Base-by-base conservation (phyloP, 2,113 vertebrate species). In the Phocoena phocoena region DNA sequence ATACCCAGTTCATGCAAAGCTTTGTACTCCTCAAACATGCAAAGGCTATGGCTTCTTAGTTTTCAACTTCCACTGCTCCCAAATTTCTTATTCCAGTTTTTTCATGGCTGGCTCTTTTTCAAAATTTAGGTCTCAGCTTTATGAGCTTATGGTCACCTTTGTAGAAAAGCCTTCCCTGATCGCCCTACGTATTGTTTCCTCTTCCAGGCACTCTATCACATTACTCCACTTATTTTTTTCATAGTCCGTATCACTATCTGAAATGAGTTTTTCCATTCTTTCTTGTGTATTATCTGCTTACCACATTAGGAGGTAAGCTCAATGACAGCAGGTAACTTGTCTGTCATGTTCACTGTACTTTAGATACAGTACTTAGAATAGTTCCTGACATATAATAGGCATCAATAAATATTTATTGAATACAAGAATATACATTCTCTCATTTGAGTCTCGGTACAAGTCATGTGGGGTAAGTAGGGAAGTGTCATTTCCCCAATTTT, bases 401-500 rank as follows among this genome's bases (percentile, higher is more conserved):
- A 83, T 90, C 80, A 90, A 44, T 71, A 87, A 88, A 71, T 86
- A 96, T 88, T 95, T 92, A 79, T 1, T 84, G 77, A 90, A 62
- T 70, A 86, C 4, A 70, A 71, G 58, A 74, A 95, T 87, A 93
- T 90, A 77, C 47, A 76, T 53, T 87, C 44, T 92, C 14, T 90
- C 74, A 83, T 71, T 73, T 93, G 47, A 81, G 33, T 65, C 67
- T 92, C 67, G 82, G 73, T 76, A 50, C 28, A 87, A 73, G 76
- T 70, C 41, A 92, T 17, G 21, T 67, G 73, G 41, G 71, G 14
- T 70, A 90, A 62, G 44, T 28, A 79, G 25, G 13, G n/a, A 68
- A 62, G 36, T 85, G 14, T 87, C 44, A 83, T 83, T 88, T 90
- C 21, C 50, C n/a, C 50, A 50, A 68, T 81, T 96, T 95, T 91